phyloP scores from a whole-genome alignment of 2,888 invertebrate genomes.

The Tethea ocularis region DNA sequence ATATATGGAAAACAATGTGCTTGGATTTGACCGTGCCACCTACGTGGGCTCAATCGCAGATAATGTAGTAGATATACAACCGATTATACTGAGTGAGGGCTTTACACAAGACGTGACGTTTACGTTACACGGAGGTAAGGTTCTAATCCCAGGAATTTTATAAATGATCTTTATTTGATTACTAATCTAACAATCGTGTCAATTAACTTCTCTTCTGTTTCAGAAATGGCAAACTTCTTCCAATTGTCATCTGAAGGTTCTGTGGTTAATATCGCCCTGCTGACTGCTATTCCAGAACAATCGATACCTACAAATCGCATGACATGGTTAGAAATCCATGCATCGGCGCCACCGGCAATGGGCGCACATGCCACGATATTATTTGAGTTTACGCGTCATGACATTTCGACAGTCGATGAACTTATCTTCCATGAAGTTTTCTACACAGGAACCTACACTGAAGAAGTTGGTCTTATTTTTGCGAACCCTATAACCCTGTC shows the following conservation, averaged over 20 bases:
- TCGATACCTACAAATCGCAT: constrained; percentile 27
- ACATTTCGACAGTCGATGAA: constrained; percentile 13
- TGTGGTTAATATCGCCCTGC: constrained; percentile 22
- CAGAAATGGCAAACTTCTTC: constrained; percentile 34
- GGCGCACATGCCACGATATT: constrained; percentile 32
- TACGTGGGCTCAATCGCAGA: constrained; percentile 24
- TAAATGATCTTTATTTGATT: not conserved
- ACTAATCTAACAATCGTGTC: not conserved
- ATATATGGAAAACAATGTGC: constrained; percentile 11
- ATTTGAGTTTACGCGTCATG: constrained; percentile 24
- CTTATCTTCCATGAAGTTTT: constrained; percentile 29
- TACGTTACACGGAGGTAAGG: constrained; percentile 21
- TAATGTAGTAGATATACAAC: constrained; percentile 18
- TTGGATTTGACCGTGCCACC: constrained; percentile 23
- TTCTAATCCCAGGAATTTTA: not conserved
- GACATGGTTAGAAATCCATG: constrained; percentile 32
- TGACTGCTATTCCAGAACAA: constrained; percentile 27
- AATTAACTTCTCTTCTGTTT: constrained; percentile 10
- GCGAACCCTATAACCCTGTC: constrained; percentile 23
- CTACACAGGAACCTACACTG: constrained; percentile 32
- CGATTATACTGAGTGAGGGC: constrained; percentile 37
- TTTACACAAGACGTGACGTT: constrained; percentile 33
- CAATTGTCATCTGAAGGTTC: constrained; percentile 12
- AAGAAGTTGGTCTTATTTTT: constrained; percentile 20
- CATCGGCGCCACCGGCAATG: constrained; percentile 24